Evolutionary conservation across 2,888 invertebrate genomes (phyloP).

Genomic region (Phyllotreta cruciferae): DNA sequence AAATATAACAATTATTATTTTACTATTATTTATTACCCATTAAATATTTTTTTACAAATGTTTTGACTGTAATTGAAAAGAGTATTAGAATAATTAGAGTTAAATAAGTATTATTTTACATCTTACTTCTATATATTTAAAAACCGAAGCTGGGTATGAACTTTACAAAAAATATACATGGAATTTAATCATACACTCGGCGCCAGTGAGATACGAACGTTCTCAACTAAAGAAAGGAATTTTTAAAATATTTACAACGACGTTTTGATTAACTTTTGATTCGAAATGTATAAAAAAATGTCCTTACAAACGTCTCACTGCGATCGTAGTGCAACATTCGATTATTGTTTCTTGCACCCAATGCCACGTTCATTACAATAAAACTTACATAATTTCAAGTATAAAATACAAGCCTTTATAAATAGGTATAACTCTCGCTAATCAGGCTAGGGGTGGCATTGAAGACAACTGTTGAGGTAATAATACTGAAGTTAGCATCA

Average conservation of each 20-base stretch:
- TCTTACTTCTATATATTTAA: slow-evolving; percentile 32
- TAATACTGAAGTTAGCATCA: too few species aligned
- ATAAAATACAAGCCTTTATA: too few species aligned
- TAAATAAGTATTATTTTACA: slow-evolving; percentile 41
- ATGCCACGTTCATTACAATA: too few species aligned
- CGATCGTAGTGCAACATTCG: too few species aligned
- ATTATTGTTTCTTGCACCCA: too few species aligned
- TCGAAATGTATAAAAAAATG: too few species aligned
- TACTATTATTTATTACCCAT: slow-evolving; percentile 13
- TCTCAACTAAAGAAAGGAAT: slow-evolving; percentile 34
- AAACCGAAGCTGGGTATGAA: slow-evolving; percentile 41
- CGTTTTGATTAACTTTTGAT: too few species aligned
- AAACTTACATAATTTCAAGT: too few species aligned
- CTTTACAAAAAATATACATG: slow-evolving; percentile 38
- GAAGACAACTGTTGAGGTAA: too few species aligned
- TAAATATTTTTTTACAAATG: slow-evolving; percentile 33
- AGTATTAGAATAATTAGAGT: slow-evolving; percentile 45
- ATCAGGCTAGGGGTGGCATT: too few species aligned
- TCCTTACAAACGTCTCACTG: too few species aligned
- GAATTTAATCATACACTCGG: slow-evolving; percentile 30
- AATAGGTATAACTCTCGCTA: too few species aligned
- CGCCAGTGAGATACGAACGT: slow-evolving; percentile 41
- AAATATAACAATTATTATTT: slow-evolving; percentile 1
- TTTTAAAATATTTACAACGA: slow-evolving; percentile 6
- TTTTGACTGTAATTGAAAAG: slow-evolving; percentile 39